phyloP scores from a whole-genome alignment of 2,113 vertebrate genomes.

The Pagrus major region DNA sequence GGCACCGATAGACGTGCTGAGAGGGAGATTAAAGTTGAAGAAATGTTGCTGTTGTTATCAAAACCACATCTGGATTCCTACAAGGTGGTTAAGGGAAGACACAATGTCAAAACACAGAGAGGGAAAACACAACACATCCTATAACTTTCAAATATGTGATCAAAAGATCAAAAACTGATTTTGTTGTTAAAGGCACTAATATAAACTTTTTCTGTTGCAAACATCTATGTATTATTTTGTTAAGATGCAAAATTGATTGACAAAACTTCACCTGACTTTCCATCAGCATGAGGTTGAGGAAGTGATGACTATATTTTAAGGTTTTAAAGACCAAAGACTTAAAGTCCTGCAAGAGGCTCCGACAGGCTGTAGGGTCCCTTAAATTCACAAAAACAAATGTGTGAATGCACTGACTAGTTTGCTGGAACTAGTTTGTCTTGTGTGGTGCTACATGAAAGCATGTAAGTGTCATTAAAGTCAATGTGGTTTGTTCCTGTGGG shows the following conservation, averaged over 20 bases:
- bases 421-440: not conserved
- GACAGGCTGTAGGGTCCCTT: not conserved
- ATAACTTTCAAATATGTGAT: not conserved
- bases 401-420: too few species aligned
- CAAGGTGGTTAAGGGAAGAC: not conserved
- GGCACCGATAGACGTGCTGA: not conserved
- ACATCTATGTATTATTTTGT: too few species aligned
- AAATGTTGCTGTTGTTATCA: not conserved
- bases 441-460: not conserved
- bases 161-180: not conserved
- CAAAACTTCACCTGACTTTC: too few species aligned
- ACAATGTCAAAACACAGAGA: not conserved
- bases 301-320: not conserved
- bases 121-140: not conserved
- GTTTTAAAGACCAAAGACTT: too few species aligned
- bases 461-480: not conserved
- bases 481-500: not conserved
- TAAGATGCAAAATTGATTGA: too few species aligned
- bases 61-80: slow-evolving; percentile 22
- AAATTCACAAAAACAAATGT: not conserved
- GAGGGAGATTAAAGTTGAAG: too few species aligned
- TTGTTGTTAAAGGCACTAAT: too few species aligned
- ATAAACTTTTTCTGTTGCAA: too few species aligned
- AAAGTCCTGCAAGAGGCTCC: too few species aligned
- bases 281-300: too few species aligned